phyloP scores from a whole-genome alignment of 2,888 invertebrate genomes.

The Dolichopus griseipennis region DNA sequence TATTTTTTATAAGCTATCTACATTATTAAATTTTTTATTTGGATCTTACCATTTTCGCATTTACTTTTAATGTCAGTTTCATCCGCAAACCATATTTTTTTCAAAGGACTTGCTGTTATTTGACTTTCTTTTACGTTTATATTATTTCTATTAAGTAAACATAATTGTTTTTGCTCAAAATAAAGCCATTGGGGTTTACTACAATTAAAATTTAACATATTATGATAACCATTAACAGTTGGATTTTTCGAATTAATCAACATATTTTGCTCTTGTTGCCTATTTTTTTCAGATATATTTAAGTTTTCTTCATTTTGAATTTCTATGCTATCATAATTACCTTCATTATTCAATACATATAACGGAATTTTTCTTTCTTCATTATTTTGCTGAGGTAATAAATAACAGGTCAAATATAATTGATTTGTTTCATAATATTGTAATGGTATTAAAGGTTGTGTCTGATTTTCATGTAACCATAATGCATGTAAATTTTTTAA shows the following conservation, averaged over 20 bases:
- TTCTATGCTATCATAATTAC: not conserved
- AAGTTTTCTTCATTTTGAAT: not conserved
- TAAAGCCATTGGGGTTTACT: not conserved
- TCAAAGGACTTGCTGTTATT: conserved; percentile 28
- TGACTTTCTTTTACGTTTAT: not conserved
- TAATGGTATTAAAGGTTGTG: conserved; percentile 82
- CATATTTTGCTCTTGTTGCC: not conserved
- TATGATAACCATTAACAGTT: not conserved
- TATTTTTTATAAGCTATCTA: too few relatives aligned
- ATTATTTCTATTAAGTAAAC: not conserved
- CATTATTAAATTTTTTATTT: too few relatives aligned
- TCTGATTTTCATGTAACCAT: conserved; percentile 92
- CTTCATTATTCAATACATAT: not conserved
- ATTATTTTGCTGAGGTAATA: conserved; percentile 65
- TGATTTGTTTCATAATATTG: conserved; percentile 59
- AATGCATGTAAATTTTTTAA: conserved; percentile 72
- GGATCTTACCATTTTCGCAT: conserved; percentile 26
- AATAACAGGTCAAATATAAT: conserved; percentile 77
- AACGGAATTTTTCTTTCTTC: not conserved
- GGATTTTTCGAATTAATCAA: not conserved
- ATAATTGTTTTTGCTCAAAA: not conserved
- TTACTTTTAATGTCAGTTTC: conserved; percentile 41
- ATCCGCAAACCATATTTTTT: conserved; percentile 61
- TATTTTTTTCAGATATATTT: not conserved
- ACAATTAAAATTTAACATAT: not conserved